Evolutionary conservation across 2,888 invertebrate species (phyloP).

Genomic region (Hydropsyche betteni): DNA sequence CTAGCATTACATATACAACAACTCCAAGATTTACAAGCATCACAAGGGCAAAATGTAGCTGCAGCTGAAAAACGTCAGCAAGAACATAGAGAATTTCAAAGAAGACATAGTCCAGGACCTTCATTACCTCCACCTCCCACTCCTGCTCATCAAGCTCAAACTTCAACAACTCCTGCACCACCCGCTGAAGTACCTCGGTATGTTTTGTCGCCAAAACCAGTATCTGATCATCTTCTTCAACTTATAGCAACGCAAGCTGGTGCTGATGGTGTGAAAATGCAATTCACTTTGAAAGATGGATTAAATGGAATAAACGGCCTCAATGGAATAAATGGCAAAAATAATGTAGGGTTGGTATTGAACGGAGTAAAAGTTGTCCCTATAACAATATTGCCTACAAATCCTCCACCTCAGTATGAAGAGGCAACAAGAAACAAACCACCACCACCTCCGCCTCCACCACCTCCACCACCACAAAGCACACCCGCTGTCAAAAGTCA

Average conservation of each 20-base stretch:
- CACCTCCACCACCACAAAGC: conserved; percentile 56
- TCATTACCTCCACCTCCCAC: conserved; percentile 58
- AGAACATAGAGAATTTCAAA: conserved; percentile 50
- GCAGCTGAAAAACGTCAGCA: conserved; percentile 54
- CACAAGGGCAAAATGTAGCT: conserved; percentile 52
- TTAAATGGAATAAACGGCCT: conserved; percentile 52
- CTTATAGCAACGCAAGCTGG: conserved; percentile 59
- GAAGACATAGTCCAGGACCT: conserved; percentile 51
- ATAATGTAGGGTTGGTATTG: conserved; percentile 69
- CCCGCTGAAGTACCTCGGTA: conserved; percentile 61
- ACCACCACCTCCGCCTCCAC: conserved; percentile 54
- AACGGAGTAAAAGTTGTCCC: conserved; percentile 70
- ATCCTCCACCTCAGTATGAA: conserved; percentile 76
- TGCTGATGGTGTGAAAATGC: conserved; percentile 52
- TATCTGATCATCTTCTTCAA: conserved; percentile 58
- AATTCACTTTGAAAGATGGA: conserved; percentile 51
- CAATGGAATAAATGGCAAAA: conserved; percentile 54
- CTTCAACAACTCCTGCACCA: conserved; percentile 63
- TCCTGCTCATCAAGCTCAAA: conserved; percentile 65
- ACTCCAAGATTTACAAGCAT: conserved; percentile 68
- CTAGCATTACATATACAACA: conserved; percentile 68
- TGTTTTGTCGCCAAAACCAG: conserved; percentile 56
- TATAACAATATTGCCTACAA: conserved; percentile 62
- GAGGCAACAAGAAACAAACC: conserved; percentile 68
- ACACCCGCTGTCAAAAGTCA: conserved; percentile 72